phyloP scores from a whole-genome alignment of 2,113 vertebrate genomes.

The Barnardius zonarius region DNA sequence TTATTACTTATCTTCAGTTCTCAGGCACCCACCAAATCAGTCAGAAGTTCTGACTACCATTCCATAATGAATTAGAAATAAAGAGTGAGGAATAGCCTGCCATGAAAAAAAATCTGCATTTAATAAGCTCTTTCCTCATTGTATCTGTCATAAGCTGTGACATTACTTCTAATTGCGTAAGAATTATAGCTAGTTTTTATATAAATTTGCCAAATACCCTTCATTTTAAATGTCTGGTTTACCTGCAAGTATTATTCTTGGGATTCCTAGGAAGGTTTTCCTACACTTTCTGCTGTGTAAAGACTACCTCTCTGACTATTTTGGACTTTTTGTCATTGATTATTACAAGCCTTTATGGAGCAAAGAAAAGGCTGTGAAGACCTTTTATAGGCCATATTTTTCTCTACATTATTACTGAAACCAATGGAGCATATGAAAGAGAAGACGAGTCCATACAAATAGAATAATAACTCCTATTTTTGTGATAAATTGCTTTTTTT shows the following conservation, averaged over 20 bases:
- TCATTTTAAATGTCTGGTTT: not conserved
- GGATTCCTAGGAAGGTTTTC: not conserved
- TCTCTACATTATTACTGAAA: constrained; percentile 26
- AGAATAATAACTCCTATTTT: constrained; percentile 35
- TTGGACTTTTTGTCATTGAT: not conserved
- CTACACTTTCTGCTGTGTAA: not conserved
- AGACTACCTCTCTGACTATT: not conserved
- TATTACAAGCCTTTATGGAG: not conserved
- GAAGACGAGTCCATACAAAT: not conserved
- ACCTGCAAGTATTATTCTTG: not conserved
- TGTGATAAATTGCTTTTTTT: constrained; percentile 25
- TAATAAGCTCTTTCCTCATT: not conserved
- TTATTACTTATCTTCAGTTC: constrained; percentile 22
- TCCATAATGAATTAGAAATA: not conserved
- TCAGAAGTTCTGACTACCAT: not conserved
- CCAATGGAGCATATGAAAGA: constrained; percentile 9
- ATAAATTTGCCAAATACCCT: not conserved
- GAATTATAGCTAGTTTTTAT: not conserved
- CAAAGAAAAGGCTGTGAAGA: not conserved
- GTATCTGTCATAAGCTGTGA: not conserved
- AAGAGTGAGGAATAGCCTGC: not conserved
- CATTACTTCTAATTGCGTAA: not conserved
- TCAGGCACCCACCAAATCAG: constrained; percentile 1
- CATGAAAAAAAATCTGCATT: not conserved
- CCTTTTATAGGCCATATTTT: constrained; percentile 22